phyloP scores from a whole-genome alignment of 2,888 invertebrate genomes.

The Icerya purchasi region DNA sequence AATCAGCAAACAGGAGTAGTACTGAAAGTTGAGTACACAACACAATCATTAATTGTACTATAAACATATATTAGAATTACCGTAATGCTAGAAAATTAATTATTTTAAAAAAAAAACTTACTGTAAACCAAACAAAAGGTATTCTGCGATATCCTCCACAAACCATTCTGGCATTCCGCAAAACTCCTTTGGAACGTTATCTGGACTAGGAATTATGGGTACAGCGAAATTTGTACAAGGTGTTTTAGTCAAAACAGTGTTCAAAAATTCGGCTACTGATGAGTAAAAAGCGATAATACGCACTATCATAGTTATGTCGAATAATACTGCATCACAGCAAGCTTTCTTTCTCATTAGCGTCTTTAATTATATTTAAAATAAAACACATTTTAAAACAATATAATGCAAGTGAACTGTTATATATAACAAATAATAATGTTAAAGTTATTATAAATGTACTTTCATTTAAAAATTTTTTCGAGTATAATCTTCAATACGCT shows the following conservation, averaged over 20 bases:
- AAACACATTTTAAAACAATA: too few relatives aligned
- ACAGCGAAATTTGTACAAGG: slow-evolving; percentile 22
- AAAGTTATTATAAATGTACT: too few relatives aligned
- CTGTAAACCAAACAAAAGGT: slow-evolving; percentile 79
- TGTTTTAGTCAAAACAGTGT: slow-evolving; percentile 36
- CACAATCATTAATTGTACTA: too few relatives aligned
- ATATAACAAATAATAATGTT: too few relatives aligned
- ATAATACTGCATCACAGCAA: slow-evolving; percentile 72
- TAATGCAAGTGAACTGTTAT: too few relatives aligned
- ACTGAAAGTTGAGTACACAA: too few relatives aligned
- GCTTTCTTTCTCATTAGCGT: slow-evolving; percentile 38
- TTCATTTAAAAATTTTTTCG: too few relatives aligned
- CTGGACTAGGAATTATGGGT: slow-evolving; percentile 21
- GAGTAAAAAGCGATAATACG: slow-evolving; percentile 72
- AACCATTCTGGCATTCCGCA: slow-evolving; percentile 91
- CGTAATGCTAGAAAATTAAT: too few relatives aligned
- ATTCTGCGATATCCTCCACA: slow-evolving; percentile 91
- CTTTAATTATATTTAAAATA: too few relatives aligned
- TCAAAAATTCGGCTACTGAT: slow-evolving; percentile 57
- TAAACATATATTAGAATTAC: too few relatives aligned
- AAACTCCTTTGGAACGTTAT: slow-evolving; percentile 49
- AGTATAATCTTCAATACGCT: too few relatives aligned
- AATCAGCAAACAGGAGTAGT: too few relatives aligned
- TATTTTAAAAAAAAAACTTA: slow-evolving; percentile 44
- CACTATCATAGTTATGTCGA: slow-evolving; percentile 62